phyloP scores from a whole-genome alignment of 2,888 invertebrate genomes.

The Hoplodrina ambigua region DNA sequence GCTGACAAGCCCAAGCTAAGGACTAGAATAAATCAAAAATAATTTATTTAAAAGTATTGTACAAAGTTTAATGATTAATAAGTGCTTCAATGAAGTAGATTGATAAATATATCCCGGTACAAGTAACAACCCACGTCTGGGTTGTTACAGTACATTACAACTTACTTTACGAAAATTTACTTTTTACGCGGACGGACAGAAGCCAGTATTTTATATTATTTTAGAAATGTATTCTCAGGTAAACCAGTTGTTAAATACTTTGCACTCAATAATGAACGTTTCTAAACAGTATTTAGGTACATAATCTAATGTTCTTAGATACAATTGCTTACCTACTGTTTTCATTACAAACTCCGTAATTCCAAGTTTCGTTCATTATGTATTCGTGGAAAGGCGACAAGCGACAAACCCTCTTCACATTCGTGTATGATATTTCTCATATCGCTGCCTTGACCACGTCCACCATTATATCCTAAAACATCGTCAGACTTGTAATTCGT shows the following conservation, averaged over 20 bases:
- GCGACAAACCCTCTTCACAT: slow-evolving; percentile 47
- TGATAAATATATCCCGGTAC: too few relatives aligned
- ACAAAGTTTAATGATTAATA: too few relatives aligned
- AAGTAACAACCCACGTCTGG: too few relatives aligned
- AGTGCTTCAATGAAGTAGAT: too few relatives aligned
- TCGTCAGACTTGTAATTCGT: slow-evolving; percentile 57
- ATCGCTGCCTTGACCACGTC: slow-evolving; percentile 39
- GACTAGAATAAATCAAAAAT: too few relatives aligned
- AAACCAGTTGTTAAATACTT: slow-evolving; percentile 25
- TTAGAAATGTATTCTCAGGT: not conserved
- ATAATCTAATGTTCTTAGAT: slow-evolving; percentile 14
- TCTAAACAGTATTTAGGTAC: slow-evolving; percentile 6
- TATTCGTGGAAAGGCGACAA: slow-evolving; percentile 43
- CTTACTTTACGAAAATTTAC: too few relatives aligned
- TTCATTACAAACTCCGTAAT: slow-evolving; percentile 31
- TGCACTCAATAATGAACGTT: slow-evolving; percentile 22
- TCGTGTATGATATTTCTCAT: slow-evolving; percentile 48
- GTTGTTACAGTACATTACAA: too few relatives aligned
- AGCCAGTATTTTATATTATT: not conserved
- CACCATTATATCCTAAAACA: slow-evolving; percentile 42
- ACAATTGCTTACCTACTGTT: slow-evolving; percentile 15
- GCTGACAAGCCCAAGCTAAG: too few relatives aligned
- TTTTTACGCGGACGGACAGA: too few relatives aligned
- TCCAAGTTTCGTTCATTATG: slow-evolving; percentile 17
- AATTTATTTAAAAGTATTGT: too few relatives aligned